Percentiles rank a stretch among this genome's conserved stretches.
Evolutionary conservation across 2,888 invertebrate species (phyloP).

Genomic region (Tethea ocularis): DNA sequence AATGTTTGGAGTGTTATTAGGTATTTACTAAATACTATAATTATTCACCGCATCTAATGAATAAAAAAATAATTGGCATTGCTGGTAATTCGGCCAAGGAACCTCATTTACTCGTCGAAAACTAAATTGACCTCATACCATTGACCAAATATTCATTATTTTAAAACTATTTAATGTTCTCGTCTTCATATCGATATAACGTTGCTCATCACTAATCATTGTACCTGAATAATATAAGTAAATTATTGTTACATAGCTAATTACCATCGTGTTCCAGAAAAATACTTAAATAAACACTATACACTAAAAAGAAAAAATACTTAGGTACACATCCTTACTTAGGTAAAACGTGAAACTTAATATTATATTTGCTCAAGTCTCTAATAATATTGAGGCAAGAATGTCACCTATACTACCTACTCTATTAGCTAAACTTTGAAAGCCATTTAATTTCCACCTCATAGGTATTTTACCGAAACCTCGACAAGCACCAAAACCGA

Average conservation of each 20-base stretch:
- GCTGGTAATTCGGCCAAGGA: no score
- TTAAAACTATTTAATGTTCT: no score
- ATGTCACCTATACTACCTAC: neutral
- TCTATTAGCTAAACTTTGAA: conserved; percentile 7
- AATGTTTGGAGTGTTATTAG: no score
- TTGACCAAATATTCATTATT: no score
- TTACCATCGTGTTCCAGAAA: neutral
- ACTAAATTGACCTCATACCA: no score
- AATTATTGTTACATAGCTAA: neutral
- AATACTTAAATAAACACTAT: neutral
- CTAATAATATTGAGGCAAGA: neutral
- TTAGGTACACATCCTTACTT: no score
- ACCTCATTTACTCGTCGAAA: no score
- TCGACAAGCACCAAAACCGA: conserved; percentile 23
- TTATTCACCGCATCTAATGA: no score
- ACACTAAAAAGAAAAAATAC: neutral
- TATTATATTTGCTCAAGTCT: no score
- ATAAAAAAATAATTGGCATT: no score
- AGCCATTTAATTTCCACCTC: conserved; percentile 18
- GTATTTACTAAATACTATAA: no score
- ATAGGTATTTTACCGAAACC: conserved; percentile 15
- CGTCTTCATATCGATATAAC: neutral
- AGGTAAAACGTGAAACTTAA: no score
- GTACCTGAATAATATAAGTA: neutral
- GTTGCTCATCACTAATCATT: neutral